Evolutionary conservation across 2,888 invertebrate genomes (phyloP), one percentile per base, ranked within the genome.

Genomic region (Metopia argyrocephala): DNA sequence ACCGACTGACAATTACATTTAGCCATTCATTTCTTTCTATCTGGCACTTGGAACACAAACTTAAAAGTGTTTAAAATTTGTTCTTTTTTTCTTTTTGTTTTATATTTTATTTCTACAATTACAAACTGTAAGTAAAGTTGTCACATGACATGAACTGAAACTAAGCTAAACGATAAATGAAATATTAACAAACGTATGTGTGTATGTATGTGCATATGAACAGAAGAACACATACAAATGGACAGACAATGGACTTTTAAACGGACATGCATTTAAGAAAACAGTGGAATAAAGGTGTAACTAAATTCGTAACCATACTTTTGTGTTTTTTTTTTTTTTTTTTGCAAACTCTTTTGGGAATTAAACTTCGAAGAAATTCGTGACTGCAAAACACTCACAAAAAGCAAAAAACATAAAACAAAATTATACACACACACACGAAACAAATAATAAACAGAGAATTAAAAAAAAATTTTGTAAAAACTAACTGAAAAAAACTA

Each of bases 41-140:
- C 25, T 61, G 38, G 28, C 28, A 68, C 18, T 66, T 18, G 20
- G 15, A 48, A 48, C 7, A 48, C 20, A 6, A 18, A 59, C 21
- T 15, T 9, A 21, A 9, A 28, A 38, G 38, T 12, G 9, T 12
- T 38, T 38, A 12, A 9, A 4, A 38, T 15, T 38, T 38, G 9
- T 31, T 12, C 12, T 31, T 31, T 31, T 9, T 0, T 7, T 31
- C 12, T 31, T 31, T 38, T 38, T 12, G 9, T 12, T 38, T 38
- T 15, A 25, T 27, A 28, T 59, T 5, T 18, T 59, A 52, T 21
- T 18, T 50, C 7, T 23, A 48, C 56, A 65, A 65, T 71, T 73
- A 48, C 61, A 31, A 74, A 74, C 69, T 64, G 74, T 78, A 70
- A 78, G 70, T 70, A 81, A 74, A 75, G 70, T 74, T 81, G 81